Conservation (phyloP, 2,888 invertebrate genomes). For the Galeopsomyia nigrocyanea region DNA sequence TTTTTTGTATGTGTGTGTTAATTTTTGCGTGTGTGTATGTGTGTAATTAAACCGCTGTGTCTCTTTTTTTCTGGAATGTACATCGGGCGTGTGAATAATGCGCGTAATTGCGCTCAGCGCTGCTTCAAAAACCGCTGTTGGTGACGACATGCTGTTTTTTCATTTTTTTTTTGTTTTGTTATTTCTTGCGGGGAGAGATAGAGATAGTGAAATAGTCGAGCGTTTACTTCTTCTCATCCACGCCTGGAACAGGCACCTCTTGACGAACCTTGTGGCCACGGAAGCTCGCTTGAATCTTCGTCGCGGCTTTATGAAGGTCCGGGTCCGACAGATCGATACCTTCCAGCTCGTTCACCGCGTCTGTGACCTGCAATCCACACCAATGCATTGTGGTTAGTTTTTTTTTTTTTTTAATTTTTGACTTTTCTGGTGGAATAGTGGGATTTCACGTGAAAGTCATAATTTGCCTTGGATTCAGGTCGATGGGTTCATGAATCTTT, state of each 20-base stretch:
- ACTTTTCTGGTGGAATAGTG: no score
- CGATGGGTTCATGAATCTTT: no score
- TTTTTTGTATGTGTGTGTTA: no score
- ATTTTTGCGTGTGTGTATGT: background rate
- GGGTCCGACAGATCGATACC: constrained; percentile 88
- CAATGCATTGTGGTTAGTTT: background rate
- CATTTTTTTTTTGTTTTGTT: no score
- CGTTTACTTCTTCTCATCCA: constrained; percentile 57
- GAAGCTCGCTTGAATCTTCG: constrained; percentile 94
- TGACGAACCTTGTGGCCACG: constrained; percentile 91
- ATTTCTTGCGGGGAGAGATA: no score
- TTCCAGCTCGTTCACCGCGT: constrained; percentile 79
- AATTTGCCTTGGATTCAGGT: no score
- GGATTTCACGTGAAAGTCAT: no score
- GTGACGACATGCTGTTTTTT: no score
- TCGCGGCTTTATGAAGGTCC: constrained; percentile 89
- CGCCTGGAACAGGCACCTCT: constrained; percentile 68
- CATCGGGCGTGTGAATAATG: constrained; percentile 8
- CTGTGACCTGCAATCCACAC: constrained; percentile 60
- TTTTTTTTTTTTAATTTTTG: no score
- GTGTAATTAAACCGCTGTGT: constrained; percentile 19
- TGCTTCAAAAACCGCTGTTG: background rate
- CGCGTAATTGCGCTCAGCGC: constrained; percentile 26
- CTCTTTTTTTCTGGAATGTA: constrained; percentile 21
- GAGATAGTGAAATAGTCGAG: background rate